Conservation (phyloP, 2,888 invertebrate genomes). For the Andrena praecox region DNA sequence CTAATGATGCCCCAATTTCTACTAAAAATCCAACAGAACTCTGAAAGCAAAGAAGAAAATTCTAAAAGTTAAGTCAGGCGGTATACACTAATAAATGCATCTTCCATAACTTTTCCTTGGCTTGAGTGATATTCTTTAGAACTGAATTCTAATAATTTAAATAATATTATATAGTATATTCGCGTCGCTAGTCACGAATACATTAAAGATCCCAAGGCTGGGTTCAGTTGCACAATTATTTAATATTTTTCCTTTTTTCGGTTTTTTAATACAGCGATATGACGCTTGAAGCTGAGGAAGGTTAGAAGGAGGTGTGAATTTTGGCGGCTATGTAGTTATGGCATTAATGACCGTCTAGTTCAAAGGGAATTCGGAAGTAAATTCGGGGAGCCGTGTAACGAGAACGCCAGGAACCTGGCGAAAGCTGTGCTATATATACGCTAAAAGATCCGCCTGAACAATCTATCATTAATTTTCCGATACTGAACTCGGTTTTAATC, state of each 20-base stretch:
- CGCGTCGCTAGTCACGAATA: neutral
- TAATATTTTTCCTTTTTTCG: neutral
- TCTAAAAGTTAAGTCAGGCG: too few relatives aligned
- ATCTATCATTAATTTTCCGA: conserved; percentile 32
- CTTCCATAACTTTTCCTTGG: too few relatives aligned
- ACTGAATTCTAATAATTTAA: too few relatives aligned
- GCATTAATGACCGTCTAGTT: conserved; percentile 77
- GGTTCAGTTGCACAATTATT: neutral
- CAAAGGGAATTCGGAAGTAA: conserved; percentile 78
- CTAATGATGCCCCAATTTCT: too few relatives aligned
- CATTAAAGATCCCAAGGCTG: neutral
- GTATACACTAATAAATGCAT: too few relatives aligned
- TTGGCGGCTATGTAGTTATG: conserved; percentile 69
- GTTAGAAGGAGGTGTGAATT: conserved; percentile 67
- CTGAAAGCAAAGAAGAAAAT: too few relatives aligned
- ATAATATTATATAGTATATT: neutral
- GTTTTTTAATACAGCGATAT: neutral
- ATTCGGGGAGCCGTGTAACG: conserved; percentile 67
- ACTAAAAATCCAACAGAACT: too few relatives aligned
- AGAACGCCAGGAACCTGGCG: conserved; percentile 49
- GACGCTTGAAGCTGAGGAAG: neutral
- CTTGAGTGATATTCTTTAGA: too few relatives aligned
- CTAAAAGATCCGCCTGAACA: conserved; percentile 54
- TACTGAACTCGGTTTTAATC: conserved; percentile 33
- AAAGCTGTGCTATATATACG: conserved; percentile 55